These are phyloP conservation scores for Pantherophis alleghaniensis DNA, from an alignment of 2,797 vertebrate genomes.

Conservation along the genomic window DNA sequence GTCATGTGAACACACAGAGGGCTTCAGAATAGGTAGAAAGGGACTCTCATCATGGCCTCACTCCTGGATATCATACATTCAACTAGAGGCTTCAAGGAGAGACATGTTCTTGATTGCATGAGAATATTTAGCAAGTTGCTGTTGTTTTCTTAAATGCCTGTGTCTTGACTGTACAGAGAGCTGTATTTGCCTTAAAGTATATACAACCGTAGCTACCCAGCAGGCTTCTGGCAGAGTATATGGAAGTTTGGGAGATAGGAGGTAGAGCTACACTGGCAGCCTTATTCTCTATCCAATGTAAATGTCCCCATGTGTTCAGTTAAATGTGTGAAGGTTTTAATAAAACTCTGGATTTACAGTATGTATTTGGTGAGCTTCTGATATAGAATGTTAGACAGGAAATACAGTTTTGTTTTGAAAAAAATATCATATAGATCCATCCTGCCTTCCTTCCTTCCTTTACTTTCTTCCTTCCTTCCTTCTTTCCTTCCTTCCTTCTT, in stretches of 20 bases:
- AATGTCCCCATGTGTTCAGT: neutral
- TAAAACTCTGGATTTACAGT: neutral
- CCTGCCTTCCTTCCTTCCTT: neutral
- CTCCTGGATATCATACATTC: neutral
- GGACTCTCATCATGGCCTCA: neutral
- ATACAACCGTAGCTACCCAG: neutral
- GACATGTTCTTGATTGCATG: neutral
- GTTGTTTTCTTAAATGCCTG: neutral
- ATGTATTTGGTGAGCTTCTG: neutral
- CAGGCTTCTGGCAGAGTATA: neutral
- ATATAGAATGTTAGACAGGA: neutral
- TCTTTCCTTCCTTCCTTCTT: neutral
- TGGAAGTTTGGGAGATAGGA: neutral
- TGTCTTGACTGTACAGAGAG: neutral
- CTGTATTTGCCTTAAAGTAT: neutral
- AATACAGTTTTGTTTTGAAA: neutral
- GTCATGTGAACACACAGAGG: neutral
- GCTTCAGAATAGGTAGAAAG: neutral
- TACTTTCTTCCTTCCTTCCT: neutral
- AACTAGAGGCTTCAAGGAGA: neutral
- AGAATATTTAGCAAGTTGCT: neutral
- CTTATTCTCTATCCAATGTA: neutral
- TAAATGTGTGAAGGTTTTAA: neutral
- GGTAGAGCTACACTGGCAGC: neutral
- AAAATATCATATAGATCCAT: neutral